Percentiles rank a stretch among this genome's conserved stretches.
phyloP scores from a whole-genome alignment of 2,113 vertebrate species.

The Meles meles region DNA sequence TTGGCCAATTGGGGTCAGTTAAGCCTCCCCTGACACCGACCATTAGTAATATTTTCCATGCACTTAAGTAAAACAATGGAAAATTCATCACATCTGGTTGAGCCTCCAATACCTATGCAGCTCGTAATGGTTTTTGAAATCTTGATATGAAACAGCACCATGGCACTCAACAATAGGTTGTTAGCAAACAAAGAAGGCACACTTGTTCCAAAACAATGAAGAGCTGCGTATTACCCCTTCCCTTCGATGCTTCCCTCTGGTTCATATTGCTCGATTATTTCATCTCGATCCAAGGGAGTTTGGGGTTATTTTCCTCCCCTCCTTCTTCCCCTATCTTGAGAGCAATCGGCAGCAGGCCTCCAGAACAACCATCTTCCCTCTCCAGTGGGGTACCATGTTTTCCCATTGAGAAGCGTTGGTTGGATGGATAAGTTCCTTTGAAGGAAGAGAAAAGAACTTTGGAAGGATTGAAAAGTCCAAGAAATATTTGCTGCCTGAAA shows the following conservation, averaged over 20 bases:
- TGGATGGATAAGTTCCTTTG: neutral
- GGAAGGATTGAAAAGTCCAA: neutral
- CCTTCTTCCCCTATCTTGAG: neutral
- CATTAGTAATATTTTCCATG: constrained; percentile 83
- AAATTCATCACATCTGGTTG: constrained; percentile 76
- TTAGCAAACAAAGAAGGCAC: neutral
- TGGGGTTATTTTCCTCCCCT: neutral
- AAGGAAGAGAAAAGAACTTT: neutral
- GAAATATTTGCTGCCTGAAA: neutral
- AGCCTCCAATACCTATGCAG: constrained; percentile 77
- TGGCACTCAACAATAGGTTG: constrained; percentile 55
- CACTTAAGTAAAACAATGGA: constrained; percentile 75
- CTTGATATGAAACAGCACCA: constrained; percentile 76
- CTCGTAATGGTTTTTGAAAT: constrained; percentile 73
- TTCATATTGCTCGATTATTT: constrained; percentile 35
- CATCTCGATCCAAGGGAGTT: constrained; percentile 51
- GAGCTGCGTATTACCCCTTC: constrained; percentile 10
- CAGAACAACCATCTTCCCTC: neutral
- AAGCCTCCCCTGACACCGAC: constrained; percentile 71
- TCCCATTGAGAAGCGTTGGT: neutral
- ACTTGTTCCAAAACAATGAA: constrained; percentile 58
- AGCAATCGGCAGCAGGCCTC: neutral
- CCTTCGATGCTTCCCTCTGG: neutral
- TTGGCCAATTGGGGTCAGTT: constrained; percentile 77
- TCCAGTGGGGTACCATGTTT: neutral